A percentile compares a stretch with the other conserved stretches of the same genome.
Conservation (phyloP, 2,113 vertebrate genomes). For the Hemicordylus capensis region DNA sequence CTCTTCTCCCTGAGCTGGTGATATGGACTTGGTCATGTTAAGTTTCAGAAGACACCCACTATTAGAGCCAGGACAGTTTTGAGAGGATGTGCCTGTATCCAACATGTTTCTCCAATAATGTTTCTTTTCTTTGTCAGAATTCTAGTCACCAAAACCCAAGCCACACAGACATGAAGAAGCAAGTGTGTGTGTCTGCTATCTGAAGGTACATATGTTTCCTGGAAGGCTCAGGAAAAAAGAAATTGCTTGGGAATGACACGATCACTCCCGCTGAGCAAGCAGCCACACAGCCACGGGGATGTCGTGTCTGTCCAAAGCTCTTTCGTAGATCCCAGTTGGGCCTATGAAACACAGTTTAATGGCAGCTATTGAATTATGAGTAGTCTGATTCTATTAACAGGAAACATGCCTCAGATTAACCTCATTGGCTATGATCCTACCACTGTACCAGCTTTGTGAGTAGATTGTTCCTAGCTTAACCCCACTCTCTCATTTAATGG, state of each 20-base stretch:
- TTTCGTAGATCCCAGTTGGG: constrained; percentile 60
- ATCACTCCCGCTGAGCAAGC: constrained; percentile 97
- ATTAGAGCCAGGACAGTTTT: not conserved
- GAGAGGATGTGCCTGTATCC: not conserved
- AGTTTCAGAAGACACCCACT: not conserved
- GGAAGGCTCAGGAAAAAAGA: constrained; percentile 41
- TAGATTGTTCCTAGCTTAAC: not conserved
- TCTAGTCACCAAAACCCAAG: not conserved
- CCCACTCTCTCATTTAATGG: not conserved
- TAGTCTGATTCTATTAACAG: not conserved
- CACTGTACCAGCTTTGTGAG: not conserved
- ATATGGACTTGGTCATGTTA: not conserved
- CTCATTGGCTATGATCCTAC: not conserved
- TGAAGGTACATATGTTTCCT: not conserved
- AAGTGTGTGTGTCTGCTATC: not conserved
- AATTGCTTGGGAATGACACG: constrained; percentile 96
- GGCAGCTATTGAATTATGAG: constrained; percentile 24
- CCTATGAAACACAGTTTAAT: not conserved
- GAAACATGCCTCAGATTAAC: not conserved
- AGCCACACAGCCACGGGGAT: constrained; percentile 90
- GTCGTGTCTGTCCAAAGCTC: constrained; percentile 94
- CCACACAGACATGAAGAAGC: not conserved
- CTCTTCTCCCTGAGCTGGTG: not conserved
- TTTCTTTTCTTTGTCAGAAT: not conserved
- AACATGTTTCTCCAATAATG: not conserved